Evolutionary conservation across 2,888 invertebrate genomes (phyloP), one percentile per base, ranked within the genome.

Genomic region (Mythimna pallens): DNA sequence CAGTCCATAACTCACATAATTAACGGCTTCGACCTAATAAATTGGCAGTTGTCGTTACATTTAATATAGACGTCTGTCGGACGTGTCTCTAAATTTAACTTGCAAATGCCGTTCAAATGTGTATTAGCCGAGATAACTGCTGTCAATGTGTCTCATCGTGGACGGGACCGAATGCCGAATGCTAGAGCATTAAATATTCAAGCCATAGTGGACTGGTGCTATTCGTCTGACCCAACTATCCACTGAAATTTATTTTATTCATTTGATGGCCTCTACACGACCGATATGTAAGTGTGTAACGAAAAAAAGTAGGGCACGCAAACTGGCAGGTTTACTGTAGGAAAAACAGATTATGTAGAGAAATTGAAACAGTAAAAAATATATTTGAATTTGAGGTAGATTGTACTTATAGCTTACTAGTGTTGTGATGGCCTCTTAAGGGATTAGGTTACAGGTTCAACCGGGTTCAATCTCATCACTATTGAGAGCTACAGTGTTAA

Each of bases 61-160:
- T 67, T 40, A 77, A 82, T 68, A 70, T 43, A 65, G 50, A 73
- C 47, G 62, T 66, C 76, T 59, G 76, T 66, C 64, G 22, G 63
- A 66, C 65, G 58, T 50, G 59, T 82, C 74, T 82, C 70, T 69
- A 76, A 82, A 82, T 85, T 82, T 80, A 86, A 76, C 81, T 80
- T 81, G 74, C 73, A 82, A 77, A 84, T 81, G 73, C 69, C 55
- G 69, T 80, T 84, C 80, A 80, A 82, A 84, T 68, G 86, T 75
- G 76, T 86, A 81, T 82, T 80, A 86, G 80, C 70, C 72, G 81
- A 86, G 83, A 88, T 89, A 89, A 83, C 87, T 70, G 82, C 86
- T 85, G 88, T 89, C 90, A 88, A 90, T 89, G 80, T 85, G 85
- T 89, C 89, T 86, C 82, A 82, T 85, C 80, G 81, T 71, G 68